A percentile compares a stretch with the other conserved stretches of the same genome.
phyloP scores from a whole-genome alignment of 2,888 invertebrate genomes.

The Dasypogon diadema region DNA sequence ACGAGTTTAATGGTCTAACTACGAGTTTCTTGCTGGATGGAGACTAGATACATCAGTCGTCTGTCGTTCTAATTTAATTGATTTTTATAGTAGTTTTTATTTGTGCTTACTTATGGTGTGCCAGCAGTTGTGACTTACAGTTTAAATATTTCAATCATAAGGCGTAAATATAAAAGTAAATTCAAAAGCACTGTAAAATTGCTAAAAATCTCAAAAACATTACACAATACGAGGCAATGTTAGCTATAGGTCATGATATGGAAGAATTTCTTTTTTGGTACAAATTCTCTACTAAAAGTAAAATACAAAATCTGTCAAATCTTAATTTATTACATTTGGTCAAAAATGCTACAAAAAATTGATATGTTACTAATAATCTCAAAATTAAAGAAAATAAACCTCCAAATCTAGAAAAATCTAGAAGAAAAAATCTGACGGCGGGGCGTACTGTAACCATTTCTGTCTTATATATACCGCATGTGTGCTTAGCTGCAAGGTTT shows the following conservation, averaged over 20 bases:
- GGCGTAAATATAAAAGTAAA: background rate
- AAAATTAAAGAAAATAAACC: background rate
- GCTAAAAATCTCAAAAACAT: background rate
- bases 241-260: constrained; percentile 11
- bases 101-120: background rate
- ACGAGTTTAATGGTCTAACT: background rate
- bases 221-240: background rate
- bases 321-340: background rate
- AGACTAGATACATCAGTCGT: background rate
- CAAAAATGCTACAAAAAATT: background rate
- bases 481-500: no score
- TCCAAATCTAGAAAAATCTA: no score
- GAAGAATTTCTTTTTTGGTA: constrained; percentile 14
- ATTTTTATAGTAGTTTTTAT: background rate
- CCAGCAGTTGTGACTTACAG: background rate
- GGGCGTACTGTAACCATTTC: no score
- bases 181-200: background rate
- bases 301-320: constrained; percentile 18
- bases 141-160: background rate
- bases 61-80: background rate
- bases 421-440: no score
- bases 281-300: background rate
- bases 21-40: background rate
- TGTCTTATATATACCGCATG: no score
- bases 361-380: constrained; percentile 19